Evolutionary conservation across 2,113 vertebrate genomes (phyloP).

Genomic region (Calyptommatus sinebrachiatus): DNA sequence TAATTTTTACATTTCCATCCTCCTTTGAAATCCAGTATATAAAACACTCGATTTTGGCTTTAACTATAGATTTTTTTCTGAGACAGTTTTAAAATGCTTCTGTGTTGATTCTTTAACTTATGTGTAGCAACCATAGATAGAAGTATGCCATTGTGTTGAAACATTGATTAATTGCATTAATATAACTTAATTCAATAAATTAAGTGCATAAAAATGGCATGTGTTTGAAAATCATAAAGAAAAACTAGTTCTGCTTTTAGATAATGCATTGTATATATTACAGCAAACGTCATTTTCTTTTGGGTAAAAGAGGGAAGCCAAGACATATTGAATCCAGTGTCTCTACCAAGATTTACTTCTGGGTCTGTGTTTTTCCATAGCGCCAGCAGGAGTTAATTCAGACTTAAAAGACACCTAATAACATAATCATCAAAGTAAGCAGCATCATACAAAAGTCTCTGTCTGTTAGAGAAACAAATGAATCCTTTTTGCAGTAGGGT

Average conservation of each 20-base stretch:
- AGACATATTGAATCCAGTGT: too few species aligned
- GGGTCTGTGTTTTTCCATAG: too few species aligned
- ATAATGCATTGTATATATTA: not conserved
- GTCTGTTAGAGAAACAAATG: too few species aligned
- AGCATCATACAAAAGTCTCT: not conserved
- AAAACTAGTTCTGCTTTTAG: not conserved
- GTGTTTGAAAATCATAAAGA: too few species aligned
- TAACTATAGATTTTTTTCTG: not conserved
- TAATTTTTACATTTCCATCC: not conserved
- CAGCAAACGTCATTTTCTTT: not conserved
- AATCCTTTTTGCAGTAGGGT: not conserved
- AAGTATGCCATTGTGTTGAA: not conserved
- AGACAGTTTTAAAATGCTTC: not conserved
- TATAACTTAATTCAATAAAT: not conserved
- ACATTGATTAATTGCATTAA: not conserved
- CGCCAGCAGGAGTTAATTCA: too few species aligned
- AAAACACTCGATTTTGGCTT: constrained; percentile 5
- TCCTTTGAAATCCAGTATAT: not conserved
- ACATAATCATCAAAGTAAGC: not conserved
- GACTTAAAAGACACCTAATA: not conserved
- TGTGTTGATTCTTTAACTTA: not conserved
- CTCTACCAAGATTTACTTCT: too few species aligned
- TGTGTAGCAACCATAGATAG: not conserved
- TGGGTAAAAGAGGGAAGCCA: not conserved
- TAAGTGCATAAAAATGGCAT: not conserved